phyloP scores from a whole-genome alignment of 2,888 invertebrate genomes.

The Bembecia ichneumoniformis region DNA sequence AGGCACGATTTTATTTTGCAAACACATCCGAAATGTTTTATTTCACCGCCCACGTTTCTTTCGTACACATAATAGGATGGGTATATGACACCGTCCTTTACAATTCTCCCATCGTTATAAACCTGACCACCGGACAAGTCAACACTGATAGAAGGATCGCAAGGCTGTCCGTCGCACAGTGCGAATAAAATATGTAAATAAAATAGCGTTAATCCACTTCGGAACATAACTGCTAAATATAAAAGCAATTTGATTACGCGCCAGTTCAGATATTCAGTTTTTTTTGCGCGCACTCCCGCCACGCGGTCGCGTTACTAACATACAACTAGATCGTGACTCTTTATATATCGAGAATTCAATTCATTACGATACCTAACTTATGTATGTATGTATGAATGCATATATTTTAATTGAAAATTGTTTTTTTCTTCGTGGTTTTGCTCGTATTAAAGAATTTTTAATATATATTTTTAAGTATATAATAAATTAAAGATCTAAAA shows the following conservation, averaged over 20 bases:
- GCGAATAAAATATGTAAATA: no score
- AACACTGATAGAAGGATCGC: constrained; percentile 29
- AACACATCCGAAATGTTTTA: constrained; percentile 38
- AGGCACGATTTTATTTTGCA: constrained; percentile 40
- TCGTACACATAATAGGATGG: constrained; percentile 29
- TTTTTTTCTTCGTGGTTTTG: no score
- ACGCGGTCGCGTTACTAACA: not conserved
- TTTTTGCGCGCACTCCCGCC: not conserved
- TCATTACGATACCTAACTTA: not conserved
- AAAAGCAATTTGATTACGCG: not conserved
- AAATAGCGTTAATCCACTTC: no score
- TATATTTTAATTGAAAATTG: no score
- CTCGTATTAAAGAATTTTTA: no score
- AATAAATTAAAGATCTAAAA: no score
- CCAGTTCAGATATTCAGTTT: not conserved
- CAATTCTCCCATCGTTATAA: constrained; percentile 20
- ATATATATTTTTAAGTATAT: no score
- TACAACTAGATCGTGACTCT: not conserved
- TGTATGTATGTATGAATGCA: no score
- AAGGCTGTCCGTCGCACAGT: constrained; percentile 23
- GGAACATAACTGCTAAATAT: no score
- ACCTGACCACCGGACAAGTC: constrained; percentile 27
- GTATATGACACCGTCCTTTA: constrained; percentile 29
- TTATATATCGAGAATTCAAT: not conserved
- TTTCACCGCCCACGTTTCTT: constrained; percentile 28